phyloP scores from a whole-genome alignment of 2,888 invertebrate species.

The Cephus nigrinus region DNA sequence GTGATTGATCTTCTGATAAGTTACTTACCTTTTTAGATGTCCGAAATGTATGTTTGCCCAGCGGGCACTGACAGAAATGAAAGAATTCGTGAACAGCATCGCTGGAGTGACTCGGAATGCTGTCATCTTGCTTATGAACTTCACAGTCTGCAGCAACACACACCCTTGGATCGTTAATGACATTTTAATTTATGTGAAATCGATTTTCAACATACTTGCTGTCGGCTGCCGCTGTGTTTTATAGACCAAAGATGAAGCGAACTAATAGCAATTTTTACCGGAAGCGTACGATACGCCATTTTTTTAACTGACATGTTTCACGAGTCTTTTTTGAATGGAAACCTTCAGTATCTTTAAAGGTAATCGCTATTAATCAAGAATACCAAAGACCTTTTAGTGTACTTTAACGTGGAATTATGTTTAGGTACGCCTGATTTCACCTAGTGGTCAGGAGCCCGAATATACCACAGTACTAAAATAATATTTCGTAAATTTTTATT shows the following conservation, averaged over 20 bases:
- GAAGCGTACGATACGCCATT: neutral
- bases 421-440: too few relatives aligned
- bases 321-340: neutral
- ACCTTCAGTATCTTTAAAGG: neutral
- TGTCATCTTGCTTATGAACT: conserved; percentile 59
- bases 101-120: conserved; percentile 62
- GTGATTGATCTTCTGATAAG: neutral
- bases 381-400: neutral
- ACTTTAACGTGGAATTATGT: neutral
- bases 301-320: neutral
- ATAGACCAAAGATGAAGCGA: neutral
- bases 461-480: too few relatives aligned
- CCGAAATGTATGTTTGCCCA: conserved; percentile 36
- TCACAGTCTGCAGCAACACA: conserved; percentile 50
- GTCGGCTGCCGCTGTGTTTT: neutral
- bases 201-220: neutral
- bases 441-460: too few relatives aligned
- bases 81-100: conserved; percentile 48
- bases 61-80: conserved; percentile 25
- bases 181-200: neutral
- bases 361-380: neutral
- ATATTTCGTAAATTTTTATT: neutral
- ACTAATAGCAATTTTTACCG: neutral
- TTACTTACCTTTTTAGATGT: conserved; percentile 31
- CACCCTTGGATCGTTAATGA: conserved; percentile 8